A percentile compares a stretch with the other conserved stretches of the same genome.
These are phyloP conservation scores for Gallinago media DNA, from an alignment of 2,113 vertebrate genomes.

Conservation along the genomic window DNA sequence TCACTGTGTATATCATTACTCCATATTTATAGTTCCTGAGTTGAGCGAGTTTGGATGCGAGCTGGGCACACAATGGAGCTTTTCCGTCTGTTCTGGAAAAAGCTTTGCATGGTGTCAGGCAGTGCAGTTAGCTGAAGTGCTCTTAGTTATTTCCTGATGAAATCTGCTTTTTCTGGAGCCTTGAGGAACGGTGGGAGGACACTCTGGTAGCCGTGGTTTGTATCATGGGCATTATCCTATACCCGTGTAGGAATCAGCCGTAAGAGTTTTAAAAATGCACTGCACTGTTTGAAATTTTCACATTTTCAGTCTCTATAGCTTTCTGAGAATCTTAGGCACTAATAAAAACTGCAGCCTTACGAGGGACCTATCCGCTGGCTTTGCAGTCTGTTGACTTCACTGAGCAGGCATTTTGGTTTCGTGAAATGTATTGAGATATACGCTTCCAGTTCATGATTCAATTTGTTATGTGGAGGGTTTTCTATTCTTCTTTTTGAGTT, in stretches of 20 bases:
- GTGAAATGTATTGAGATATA: neutral
- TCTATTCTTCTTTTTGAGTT: neutral
- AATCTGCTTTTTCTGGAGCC: neutral
- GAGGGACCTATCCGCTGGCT: neutral
- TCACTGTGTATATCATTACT: neutral
- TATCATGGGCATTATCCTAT: neutral
- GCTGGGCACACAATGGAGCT: neutral
- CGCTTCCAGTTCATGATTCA: neutral
- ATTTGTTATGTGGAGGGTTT: neutral
- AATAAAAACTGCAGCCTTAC: neutral
- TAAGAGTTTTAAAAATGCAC: neutral
- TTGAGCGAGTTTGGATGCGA: neutral
- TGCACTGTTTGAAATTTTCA: neutral
- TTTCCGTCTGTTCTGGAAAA: slow-evolving; percentile 17
- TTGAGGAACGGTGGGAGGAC: neutral
- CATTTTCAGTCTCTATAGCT: neutral
- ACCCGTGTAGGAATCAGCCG: neutral
- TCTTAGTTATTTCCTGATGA: neutral
- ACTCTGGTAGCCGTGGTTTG: neutral
- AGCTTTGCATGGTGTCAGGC: neutral
- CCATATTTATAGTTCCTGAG: neutral
- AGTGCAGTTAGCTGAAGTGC: neutral
- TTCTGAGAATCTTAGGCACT: neutral
- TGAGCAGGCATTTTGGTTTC: neutral
- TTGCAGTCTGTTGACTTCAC: neutral